Evolutionary conservation across 2,113 vertebrate species (phyloP).

Genomic region (Paradoxurus hermaphroditus): DNA sequence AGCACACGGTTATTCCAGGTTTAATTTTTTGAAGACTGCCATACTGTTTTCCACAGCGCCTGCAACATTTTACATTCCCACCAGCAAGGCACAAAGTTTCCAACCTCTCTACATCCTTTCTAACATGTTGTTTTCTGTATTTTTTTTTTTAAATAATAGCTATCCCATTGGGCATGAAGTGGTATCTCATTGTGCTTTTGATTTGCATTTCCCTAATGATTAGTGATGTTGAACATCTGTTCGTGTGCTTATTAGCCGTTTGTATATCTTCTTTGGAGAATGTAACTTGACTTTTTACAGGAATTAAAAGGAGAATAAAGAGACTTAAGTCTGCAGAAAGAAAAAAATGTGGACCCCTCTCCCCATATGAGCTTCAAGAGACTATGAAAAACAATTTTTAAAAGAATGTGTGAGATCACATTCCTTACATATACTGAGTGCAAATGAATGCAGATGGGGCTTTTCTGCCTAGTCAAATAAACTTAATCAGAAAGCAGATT

Average conservation of each 20-base stretch:
- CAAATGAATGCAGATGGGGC: conserved; percentile 16
- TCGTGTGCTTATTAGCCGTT: background rate
- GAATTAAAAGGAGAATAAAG: conserved; percentile 11
- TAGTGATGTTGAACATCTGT: background rate
- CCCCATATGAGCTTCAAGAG: conserved; percentile 8
- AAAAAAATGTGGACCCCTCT: background rate
- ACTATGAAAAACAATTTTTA: background rate
- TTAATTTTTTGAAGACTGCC: background rate
- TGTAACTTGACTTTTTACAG: background rate
- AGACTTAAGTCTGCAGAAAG: background rate
- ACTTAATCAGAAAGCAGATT: conserved; percentile 56
- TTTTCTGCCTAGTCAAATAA: conserved; percentile 36
- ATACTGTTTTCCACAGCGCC: background rate
- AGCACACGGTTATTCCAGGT: background rate
- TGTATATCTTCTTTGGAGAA: conserved; percentile 7
- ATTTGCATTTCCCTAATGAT: conserved; percentile 17
- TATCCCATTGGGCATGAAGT: background rate
- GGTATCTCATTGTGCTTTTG: background rate
- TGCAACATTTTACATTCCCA: background rate
- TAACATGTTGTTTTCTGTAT: background rate
- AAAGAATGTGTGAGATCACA: background rate
- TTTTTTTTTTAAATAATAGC: background rate
- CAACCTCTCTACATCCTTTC: background rate
- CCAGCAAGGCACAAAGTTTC: background rate
- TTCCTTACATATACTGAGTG: conserved; percentile 18